These are phyloP conservation scores for Zingel zingel DNA, from an alignment of 2,113 vertebrate genomes.

Conservation along the genomic window DNA sequence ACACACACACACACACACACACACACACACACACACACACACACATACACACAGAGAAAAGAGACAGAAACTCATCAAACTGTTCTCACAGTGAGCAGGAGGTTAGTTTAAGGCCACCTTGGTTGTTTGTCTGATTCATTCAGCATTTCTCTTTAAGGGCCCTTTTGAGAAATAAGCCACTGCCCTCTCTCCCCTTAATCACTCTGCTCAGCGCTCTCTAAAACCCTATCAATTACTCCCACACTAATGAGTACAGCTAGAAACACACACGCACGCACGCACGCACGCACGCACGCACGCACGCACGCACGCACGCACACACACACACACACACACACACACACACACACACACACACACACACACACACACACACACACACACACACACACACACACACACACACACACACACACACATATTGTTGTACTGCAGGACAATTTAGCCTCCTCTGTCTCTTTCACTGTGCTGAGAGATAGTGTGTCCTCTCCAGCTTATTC, in stretches of 20 bases:
- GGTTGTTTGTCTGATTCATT: constrained; percentile 79
- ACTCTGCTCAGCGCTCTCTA: constrained; percentile 80
- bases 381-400: constrained; percentile 43
- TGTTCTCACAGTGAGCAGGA: constrained; percentile 53
- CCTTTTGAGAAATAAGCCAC: constrained; percentile 79
- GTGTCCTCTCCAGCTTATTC: constrained; percentile 62
- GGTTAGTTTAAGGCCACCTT: constrained; percentile 77
- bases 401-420: constrained; percentile 63
- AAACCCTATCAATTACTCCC: constrained; percentile 83
- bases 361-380: constrained; percentile 41
- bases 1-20: constrained; percentile 43
- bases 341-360: constrained; percentile 64
- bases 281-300: constrained; percentile 26
- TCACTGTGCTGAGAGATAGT: constrained; percentile 41
- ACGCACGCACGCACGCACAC: constrained; percentile 57
- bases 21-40: constrained; percentile 42
- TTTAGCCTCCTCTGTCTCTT: constrained; percentile 47
- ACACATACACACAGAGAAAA: constrained; percentile 42
- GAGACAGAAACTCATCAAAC: constrained; percentile 66
- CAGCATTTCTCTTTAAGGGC: constrained; percentile 72
- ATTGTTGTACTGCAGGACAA: constrained; percentile 45
- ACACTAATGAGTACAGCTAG: constrained; percentile 78
- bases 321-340: constrained; percentile 63
- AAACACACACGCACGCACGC: constrained; percentile 61
- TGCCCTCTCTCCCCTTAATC: constrained; percentile 75